These are phyloP conservation scores for Acleris literana DNA, from an alignment of 2,888 invertebrate species.

Conservation along the genomic window DNA sequence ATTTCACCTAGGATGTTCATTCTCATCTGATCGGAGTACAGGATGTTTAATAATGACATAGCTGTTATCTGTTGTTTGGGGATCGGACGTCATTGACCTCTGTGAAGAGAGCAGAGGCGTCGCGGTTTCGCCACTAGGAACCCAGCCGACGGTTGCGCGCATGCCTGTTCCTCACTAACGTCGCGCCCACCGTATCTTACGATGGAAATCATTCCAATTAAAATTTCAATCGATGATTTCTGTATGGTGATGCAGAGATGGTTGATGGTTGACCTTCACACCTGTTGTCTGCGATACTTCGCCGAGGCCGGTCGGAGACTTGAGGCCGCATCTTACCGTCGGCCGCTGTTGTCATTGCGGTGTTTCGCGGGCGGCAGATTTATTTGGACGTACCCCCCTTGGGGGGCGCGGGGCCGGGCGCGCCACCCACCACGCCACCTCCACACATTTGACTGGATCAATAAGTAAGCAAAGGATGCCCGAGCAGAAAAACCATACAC, in stretches of 20 bases:
- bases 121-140: constrained; percentile 68
- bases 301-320: constrained; percentile 62
- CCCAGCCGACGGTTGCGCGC: constrained; percentile 69
- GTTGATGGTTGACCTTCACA: constrained; percentile 22
- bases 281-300: constrained; percentile 39
- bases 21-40: not conserved
- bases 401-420: constrained; percentile 72
- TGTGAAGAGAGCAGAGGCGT: constrained; percentile 65
- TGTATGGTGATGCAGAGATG: constrained; percentile 35
- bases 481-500: constrained; percentile 85
- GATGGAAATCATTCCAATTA: constrained; percentile 75
- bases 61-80: constrained; percentile 60
- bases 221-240: constrained; percentile 57
- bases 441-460: constrained; percentile 85
- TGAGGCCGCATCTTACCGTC: constrained; percentile 80
- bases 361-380: constrained; percentile 84
- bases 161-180: constrained; percentile 78
- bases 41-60: constrained; percentile 41
- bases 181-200: constrained; percentile 66
- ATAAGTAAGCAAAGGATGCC: constrained; percentile 85
- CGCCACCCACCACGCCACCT: constrained; percentile 81
- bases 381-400: constrained; percentile 83
- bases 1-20: too few species aligned
- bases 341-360: constrained; percentile 82
- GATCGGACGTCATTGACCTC: constrained; percentile 71